phyloP scores from a whole-genome alignment of 2,888 invertebrate species.

The Nephrotoma flavescens region DNA sequence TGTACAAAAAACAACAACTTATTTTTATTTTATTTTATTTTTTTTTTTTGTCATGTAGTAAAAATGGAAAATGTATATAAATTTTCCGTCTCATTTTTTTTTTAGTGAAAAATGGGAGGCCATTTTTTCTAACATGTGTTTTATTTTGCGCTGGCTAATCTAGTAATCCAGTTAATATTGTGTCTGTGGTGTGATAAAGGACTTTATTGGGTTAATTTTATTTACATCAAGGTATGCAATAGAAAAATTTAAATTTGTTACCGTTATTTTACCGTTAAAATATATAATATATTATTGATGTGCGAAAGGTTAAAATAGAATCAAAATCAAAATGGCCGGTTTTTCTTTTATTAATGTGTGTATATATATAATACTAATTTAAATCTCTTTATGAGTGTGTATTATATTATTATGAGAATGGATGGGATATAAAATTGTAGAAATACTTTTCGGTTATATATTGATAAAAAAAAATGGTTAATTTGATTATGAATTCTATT shows the following conservation, averaged over 20 bases:
- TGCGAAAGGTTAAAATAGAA: neutral
- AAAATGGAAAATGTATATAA: neutral
- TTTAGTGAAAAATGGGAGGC: neutral
- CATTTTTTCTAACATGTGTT: neutral
- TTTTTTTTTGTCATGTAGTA: neutral
- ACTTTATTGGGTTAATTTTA: neutral
- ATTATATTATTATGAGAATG: neutral
- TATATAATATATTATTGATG: neutral
- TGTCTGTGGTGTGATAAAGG: neutral
- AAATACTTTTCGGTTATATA: neutral
- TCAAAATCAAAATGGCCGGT: neutral
- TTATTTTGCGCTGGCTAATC: neutral
- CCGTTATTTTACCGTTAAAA: neutral
- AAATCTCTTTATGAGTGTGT: neutral
- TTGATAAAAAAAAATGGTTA: neutral
- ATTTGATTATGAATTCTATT: neutral
- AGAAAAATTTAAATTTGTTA: neutral
- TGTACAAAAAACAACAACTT: neutral
- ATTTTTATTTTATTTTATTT: neutral
- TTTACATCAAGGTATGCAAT: neutral
- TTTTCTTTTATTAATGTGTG: neutral
- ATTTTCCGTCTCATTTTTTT: neutral
- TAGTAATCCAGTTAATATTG: neutral
- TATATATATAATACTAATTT: neutral
- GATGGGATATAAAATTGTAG: neutral